Conservation (phyloP, 2,797 vertebrate genomes). For the Cynopterus sphinx region DNA sequence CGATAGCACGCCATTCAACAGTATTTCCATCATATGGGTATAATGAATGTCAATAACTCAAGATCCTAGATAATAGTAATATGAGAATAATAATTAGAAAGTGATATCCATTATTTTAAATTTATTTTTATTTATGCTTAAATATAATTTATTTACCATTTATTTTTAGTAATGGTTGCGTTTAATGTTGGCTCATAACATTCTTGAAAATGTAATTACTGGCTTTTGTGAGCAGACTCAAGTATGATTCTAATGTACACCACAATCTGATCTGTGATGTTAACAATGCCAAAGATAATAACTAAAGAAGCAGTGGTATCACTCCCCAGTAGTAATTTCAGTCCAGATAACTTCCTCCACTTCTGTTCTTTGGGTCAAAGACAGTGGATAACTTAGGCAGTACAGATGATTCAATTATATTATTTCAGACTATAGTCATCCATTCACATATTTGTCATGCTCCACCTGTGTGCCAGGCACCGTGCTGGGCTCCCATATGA, state of each 20-base stretch:
- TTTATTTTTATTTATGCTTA: no score
- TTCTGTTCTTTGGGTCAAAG: neutral
- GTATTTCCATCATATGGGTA: neutral
- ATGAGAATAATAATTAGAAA: neutral
- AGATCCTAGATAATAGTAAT: neutral
- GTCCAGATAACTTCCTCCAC: neutral
- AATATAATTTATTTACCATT: neutral
- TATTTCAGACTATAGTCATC: neutral
- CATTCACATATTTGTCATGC: neutral
- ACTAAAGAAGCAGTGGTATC: neutral
- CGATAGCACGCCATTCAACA: fast-evolving
- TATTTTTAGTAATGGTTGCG: neutral
- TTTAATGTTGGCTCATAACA: neutral
- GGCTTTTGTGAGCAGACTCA: neutral
- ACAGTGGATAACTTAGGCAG: neutral
- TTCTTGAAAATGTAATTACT: neutral
- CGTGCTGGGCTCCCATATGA: no score
- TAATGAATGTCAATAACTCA: no score
- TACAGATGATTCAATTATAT: neutral
- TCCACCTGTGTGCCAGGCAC: neutral
- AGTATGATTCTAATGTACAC: neutral
- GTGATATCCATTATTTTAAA: neutral
- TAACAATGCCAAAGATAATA: neutral
- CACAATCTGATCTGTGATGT: neutral
- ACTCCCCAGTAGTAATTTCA: neutral